These are phyloP conservation scores for Pseudomyrmex pallidus DNA, from an alignment of 1,140 invertebrate species.

Conservation along the genomic window DNA sequence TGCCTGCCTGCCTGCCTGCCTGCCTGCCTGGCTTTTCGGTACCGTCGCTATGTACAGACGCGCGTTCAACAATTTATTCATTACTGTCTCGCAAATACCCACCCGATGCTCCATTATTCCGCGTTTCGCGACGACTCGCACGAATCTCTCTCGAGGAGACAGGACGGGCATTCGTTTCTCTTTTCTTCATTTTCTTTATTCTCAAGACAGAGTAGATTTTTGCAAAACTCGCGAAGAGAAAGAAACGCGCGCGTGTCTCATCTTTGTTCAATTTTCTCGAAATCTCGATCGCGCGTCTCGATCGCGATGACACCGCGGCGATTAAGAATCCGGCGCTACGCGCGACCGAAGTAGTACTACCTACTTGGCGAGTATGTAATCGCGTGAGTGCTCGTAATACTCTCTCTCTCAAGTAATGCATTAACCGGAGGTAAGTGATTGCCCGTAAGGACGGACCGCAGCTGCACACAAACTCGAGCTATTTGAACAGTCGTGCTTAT, in stretches of 20 bases:
- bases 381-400: slow-evolving; percentile 60
- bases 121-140: slow-evolving; percentile 82
- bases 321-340: slow-evolving; percentile 40
- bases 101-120: slow-evolving; percentile 81
- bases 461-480: slow-evolving; percentile 20
- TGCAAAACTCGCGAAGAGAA: neutral
- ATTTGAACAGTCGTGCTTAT: slow-evolving; percentile 59
- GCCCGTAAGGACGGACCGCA: slow-evolving; percentile 50
- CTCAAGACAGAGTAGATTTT: no score
- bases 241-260: neutral
- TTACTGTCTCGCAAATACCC: slow-evolving; percentile 78
- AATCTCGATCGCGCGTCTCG: neutral
- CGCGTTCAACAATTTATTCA: slow-evolving; percentile 85
- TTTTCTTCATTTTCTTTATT: neutral
- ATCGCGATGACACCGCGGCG: slow-evolving; percentile 38
- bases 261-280: neutral
- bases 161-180: neutral
- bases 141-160: slow-evolving; percentile 3
- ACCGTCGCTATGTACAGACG: slow-evolving; percentile 81
- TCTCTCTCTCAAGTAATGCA: slow-evolving; percentile 59
- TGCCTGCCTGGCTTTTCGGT: slow-evolving; percentile 77
- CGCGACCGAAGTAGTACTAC: slow-evolving; percentile 28
- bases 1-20: slow-evolving; percentile 80
- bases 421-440: slow-evolving; percentile 51
- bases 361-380: slow-evolving; percentile 59